These are phyloP conservation scores for Hypomesus transpacificus DNA, from an alignment of 2,113 vertebrate genomes.

Conservation along the genomic window DNA sequence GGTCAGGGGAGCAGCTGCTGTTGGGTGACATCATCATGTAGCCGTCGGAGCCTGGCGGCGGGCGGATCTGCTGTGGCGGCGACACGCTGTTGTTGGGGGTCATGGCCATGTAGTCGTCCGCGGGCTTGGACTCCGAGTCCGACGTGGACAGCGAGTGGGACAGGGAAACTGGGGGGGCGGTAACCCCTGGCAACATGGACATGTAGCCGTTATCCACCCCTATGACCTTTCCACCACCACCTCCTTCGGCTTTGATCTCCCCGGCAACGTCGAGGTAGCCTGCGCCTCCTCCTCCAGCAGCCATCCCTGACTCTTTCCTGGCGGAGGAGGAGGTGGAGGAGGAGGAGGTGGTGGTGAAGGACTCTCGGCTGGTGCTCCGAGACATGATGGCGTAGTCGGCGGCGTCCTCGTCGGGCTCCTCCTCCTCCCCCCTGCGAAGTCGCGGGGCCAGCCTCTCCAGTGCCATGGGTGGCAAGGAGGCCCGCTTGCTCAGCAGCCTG, in stretches of 20 bases:
- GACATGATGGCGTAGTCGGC: constrained; percentile 66
- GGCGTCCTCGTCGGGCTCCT: constrained; percentile 60
- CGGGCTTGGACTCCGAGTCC: constrained; percentile 60
- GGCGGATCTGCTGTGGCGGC: constrained; percentile 69
- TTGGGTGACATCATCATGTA: constrained; percentile 81
- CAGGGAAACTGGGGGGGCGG: constrained; percentile 51
- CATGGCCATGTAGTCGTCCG: constrained; percentile 78
- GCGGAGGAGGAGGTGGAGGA: constrained; percentile 46
- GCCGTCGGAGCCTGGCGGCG: constrained; percentile 63
- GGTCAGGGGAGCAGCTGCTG: constrained; percentile 76
- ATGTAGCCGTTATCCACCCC: constrained; percentile 72
- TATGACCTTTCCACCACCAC: constrained; percentile 35
- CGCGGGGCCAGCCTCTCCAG: constrained; percentile 64
- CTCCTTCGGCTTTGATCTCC: constrained; percentile 57
- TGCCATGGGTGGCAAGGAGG: constrained; percentile 73
- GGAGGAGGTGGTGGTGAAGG: constrained; percentile 50
- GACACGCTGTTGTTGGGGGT: constrained; percentile 73
- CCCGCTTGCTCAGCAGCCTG: constrained; percentile 67
- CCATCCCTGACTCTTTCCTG: constrained; percentile 43
- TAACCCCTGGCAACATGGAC: constrained; percentile 76
- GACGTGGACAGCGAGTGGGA: constrained; percentile 63
- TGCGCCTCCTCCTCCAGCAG: constrained; percentile 33
- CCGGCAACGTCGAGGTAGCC: constrained; percentile 67
- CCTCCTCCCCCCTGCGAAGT: constrained; percentile 45
- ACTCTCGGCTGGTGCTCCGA: constrained; percentile 65